Percentiles rank a stretch among this genome's conserved stretches.
phyloP scores from a whole-genome alignment of 1,140 invertebrate genomes.

The Linepithema humile region DNA sequence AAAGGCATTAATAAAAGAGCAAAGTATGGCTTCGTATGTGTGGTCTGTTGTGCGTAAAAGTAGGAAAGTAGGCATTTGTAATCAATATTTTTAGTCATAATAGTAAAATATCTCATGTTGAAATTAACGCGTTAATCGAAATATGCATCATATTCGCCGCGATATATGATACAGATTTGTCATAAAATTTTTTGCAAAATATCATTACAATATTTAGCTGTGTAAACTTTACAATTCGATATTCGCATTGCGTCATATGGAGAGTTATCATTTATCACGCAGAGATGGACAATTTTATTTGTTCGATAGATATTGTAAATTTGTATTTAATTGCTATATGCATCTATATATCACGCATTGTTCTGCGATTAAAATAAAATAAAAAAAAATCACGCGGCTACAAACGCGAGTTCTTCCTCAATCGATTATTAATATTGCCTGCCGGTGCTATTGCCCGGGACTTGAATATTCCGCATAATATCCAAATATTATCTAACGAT shows the following conservation, averaged over 20 bases:
- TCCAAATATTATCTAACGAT: conserved; percentile 15
- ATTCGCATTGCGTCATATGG: not conserved
- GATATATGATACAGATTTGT: not conserved
- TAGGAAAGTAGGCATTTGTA: not conserved
- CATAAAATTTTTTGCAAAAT: not conserved
- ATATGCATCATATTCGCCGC: not conserved
- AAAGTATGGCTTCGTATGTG: conserved; percentile 67
- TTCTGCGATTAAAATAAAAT: not conserved
- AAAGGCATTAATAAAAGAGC: not conserved
- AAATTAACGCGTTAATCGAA: not conserved
- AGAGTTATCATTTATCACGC: not conserved
- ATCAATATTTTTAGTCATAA: not conserved
- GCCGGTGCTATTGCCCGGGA: not conserved
- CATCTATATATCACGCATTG: not conserved
- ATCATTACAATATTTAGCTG: not conserved
- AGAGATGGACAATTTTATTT: conserved; percentile 8
- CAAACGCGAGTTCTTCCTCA: not conserved
- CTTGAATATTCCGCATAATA: conserved; percentile 29
- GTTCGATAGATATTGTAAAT: not conserved
- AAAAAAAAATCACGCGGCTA: not conserved
- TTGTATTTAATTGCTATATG: not conserved
- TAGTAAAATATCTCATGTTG: not conserved
- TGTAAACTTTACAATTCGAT: not conserved
- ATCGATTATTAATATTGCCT: conserved; percentile 20
- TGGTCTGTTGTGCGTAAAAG: not conserved